Base-by-base conservation (phyloP, 2,113 vertebrate genomes). In the Cyprinodon brontotheroides region DNA sequence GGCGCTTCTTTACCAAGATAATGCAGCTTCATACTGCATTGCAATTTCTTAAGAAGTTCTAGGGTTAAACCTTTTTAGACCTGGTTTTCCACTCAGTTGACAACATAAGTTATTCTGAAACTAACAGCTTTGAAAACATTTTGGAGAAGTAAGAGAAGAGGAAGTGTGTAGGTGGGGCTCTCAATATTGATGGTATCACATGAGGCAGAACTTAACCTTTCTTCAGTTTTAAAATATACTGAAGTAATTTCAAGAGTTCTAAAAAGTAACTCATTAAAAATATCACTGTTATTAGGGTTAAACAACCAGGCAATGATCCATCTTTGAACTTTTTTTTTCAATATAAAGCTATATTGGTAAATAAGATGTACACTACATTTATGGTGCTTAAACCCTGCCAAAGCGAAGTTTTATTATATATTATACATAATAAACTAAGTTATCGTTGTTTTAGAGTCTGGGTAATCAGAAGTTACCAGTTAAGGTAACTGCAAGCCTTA, bases 81-180 rank as follows among this genome's bases (percentile, higher is more conserved):
- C 65, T 67, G 65, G 43, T 43, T 67, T 22, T n/a, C 15, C 65
- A 13, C 4, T 67, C 65, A 14, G 47, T 48, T 11, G 41, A 67
- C 47, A 47, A 67, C 65, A 67, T 67, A 22, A 45, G 65, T 14
- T n/a, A 67, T 67, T 67, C 36, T 47, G 65, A 29, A 29, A 29
- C 29, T 29, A 6, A 4, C 9, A 8, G 2, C 17, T 3, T n/a
- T 2, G 50, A 53, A 8, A n/a, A 20, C 8, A 57, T 9, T 9
- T n/a, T 6, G 20, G 17, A 20, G 50, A 20, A 20, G 6, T 53
- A 17, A 53, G 48, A 15, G 48, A 53, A 53, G 48, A 53, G 48
- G 48, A 53, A 53, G 48, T 53, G 48, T 50, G 48, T 4, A 2
- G 15, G 1, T 17, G 15, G 4, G 14, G 48, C 15, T 17, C 4